phyloP scores from a whole-genome alignment of 2,888 invertebrate species.

The Temnothorax ravouxi region DNA sequence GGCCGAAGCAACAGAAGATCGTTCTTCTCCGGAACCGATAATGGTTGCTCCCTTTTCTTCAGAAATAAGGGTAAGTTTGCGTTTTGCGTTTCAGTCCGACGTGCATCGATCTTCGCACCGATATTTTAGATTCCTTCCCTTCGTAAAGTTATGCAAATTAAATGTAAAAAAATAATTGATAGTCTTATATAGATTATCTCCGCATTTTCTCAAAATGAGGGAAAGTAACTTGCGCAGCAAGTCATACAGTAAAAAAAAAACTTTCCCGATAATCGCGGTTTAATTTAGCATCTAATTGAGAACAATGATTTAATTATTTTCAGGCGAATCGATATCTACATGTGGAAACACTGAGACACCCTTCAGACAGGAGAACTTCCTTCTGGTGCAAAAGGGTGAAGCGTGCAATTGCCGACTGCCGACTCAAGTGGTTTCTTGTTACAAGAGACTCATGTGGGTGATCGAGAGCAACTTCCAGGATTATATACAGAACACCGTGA shows the following conservation, averaged over 20 bases:
- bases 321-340: constrained; percentile 88
- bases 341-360: constrained; percentile 89
- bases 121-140: background rate
- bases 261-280: no score
- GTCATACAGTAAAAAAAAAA: background rate
- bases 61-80: constrained; percentile 83
- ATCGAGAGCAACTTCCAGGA: constrained; percentile 91
- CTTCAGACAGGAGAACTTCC: constrained; percentile 88
- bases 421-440: constrained; percentile 89
- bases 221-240: background rate
- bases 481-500: constrained; percentile 88
- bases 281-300: no score
- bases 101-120: background rate
- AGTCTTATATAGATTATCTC: background rate
- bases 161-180: background rate
- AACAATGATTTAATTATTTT: constrained; percentile 10
- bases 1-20: constrained; percentile 87
- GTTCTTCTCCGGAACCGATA: constrained; percentile 89
- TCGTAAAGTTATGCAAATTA: background rate
- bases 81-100: background rate
- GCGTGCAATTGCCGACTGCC: constrained; percentile 87
- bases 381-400: constrained; percentile 88
- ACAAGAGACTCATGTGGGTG: constrained; percentile 89
- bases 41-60: constrained; percentile 89
- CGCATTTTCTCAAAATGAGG: background rate